Base-by-base conservation (phyloP, 2,113 vertebrate genomes). In the Oryzias woworae region DNA sequence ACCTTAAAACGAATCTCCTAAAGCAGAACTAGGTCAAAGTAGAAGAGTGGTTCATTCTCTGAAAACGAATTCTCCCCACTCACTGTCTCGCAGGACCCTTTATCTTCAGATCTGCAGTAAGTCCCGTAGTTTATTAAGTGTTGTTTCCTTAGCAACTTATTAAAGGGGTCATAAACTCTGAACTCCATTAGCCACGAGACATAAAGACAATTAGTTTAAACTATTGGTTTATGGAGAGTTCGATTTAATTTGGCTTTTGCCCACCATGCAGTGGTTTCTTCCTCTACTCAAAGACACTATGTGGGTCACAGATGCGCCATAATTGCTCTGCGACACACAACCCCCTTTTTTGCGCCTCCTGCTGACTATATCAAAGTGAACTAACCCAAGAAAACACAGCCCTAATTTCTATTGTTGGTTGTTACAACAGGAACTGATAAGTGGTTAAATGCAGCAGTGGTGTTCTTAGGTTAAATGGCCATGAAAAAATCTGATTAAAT, bases 161-260 rank as follows among this genome's bases (percentile, higher is more conserved):
- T 79, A 82, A 82, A 78, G 10, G 55, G 72, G 22, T 58, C 55
- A 73, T 81, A 85, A 87, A 85, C 65, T 72, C 48, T 71, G 28
- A 72, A 70, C 55, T 76, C 69, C 63, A 77, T 65, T 20, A 60
- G 66, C 61, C 18, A 61, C 14, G 1, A 69, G 58, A 49, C n/a
- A 68, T 73, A 73, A 68, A 75, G 23, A 53, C n/a, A 1, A 22
- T 28, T 12, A 53, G 50, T n/a, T 59, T 36, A 71, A 41, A 53
- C 46, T 66, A 77, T 82, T 71, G 62, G 48, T 56, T 73, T 62
- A 64, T 8, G 1, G 42, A 70, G 52, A 64, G 53, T 70, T 70
- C 64, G 43, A 79, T 76, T 69, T 57, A 44, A 77, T 83, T 62
- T 75, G 63, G 31, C 36, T 75, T 36, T 53, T 58, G 16, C 28